Conservation (phyloP, 1,140 invertebrate genomes). For the Drosophila jambulina region DNA sequence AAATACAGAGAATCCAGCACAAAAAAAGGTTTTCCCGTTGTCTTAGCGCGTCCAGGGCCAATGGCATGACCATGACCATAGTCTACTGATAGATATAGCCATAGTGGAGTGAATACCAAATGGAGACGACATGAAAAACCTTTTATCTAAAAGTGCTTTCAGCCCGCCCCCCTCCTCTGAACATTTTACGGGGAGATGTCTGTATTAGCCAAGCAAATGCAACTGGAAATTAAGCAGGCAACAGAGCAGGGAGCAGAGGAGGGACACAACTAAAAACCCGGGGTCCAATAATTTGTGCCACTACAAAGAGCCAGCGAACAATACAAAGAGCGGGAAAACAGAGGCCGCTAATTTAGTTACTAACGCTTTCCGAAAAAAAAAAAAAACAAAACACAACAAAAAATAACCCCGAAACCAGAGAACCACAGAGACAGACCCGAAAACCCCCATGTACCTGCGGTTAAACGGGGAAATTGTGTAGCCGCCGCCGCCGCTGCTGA, state of each 20-base stretch:
- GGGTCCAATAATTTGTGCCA: slow-evolving; percentile 43
- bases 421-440: slow-evolving; percentile 9
- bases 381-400: background rate
- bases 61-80: slow-evolving; percentile 61
- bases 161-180: background rate
- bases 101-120: slow-evolving; percentile 73
- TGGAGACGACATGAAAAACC: slow-evolving; percentile 82
- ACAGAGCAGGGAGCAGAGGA: slow-evolving; percentile 24
- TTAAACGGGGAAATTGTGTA: slow-evolving; percentile 66
- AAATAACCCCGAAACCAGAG: slow-evolving; percentile 14
- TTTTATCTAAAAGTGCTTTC: slow-evolving; percentile 77
- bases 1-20: slow-evolving; percentile 3
- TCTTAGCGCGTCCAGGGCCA: slow-evolving; percentile 49
- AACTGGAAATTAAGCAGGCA: slow-evolving; percentile 73
- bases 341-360: slow-evolving; percentile 78
- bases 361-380: slow-evolving; percentile 42
- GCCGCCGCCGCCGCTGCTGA: slow-evolving; percentile 70
- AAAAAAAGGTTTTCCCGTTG: slow-evolving; percentile 33
- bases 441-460: slow-evolving; percentile 73
- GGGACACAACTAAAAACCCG: slow-evolving; percentile 34
- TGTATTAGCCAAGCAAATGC: slow-evolving; percentile 74
- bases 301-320: slow-evolving; percentile 31
- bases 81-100: slow-evolving; percentile 26
- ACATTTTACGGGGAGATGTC: slow-evolving; percentile 57
- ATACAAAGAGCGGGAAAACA: slow-evolving; percentile 25